Conservation (phyloP, 2,113 vertebrate genomes). For the Strix uralensis region DNA sequence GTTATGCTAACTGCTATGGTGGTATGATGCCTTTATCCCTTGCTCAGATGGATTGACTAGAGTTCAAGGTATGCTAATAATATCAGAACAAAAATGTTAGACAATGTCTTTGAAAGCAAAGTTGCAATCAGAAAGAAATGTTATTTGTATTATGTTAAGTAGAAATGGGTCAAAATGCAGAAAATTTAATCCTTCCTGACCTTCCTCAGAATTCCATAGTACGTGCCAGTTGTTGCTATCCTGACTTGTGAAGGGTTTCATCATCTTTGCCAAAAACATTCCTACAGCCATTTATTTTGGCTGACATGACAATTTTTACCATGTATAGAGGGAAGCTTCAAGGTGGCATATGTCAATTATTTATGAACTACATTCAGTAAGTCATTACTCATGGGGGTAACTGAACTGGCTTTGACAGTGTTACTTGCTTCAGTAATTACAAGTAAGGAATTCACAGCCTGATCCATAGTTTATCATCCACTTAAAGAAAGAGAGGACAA, state of each 20-base stretch:
- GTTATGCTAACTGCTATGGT: not conserved
- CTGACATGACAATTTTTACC: not conserved
- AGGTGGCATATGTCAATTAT: not conserved
- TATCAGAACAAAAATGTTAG: not conserved
- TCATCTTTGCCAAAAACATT: not conserved
- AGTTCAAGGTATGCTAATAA: not conserved
- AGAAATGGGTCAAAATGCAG: not conserved
- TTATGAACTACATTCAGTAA: not conserved
- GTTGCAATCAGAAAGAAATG: not conserved
- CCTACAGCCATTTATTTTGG: not conserved
- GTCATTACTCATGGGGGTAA: not conserved
- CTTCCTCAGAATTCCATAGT: not conserved
- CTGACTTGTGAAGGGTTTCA: not conserved
- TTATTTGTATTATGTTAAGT: not conserved
- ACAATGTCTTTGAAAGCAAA: not conserved
- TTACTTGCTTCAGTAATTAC: not conserved
- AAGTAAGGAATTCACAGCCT: not conserved
- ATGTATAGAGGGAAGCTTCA: not conserved
- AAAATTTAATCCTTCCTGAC: not conserved
- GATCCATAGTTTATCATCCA: not conserved
- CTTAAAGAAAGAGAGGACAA: not conserved
- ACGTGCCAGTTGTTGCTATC: not conserved
- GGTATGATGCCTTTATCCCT: not conserved
- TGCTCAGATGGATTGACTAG: not conserved
- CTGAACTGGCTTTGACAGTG: not conserved